A percentile compares a stretch with the other conserved stretches of the same genome.
Evolutionary conservation across 37 sponge, comb jelly and placozoan species (phyloP).

Genomic region (Dysidea cf. avara): DNA sequence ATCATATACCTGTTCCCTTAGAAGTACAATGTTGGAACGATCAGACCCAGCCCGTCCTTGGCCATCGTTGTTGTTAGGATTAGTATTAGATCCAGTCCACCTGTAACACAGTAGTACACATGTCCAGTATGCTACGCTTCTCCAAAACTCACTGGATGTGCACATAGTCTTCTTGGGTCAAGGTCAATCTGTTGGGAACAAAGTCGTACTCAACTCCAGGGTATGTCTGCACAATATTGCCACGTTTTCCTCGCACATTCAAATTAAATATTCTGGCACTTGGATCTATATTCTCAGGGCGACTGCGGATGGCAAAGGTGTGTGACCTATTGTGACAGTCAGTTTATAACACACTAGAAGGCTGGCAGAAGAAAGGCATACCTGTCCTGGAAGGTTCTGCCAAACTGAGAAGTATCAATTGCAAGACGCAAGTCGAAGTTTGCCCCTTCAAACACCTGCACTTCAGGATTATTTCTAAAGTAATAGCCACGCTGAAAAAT

Average conservation of each 20-base stretch:
- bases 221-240: slow-evolving; percentile 98
- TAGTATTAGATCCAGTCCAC: slow-evolving; percentile 99
- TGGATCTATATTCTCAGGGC: slow-evolving; percentile 34
- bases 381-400: slow-evolving; percentile 97
- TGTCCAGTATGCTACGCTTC: background rate
- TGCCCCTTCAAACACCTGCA: slow-evolving; percentile 63
- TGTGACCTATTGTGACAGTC: slow-evolving; percentile 55
- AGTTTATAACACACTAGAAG: background rate
- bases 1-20: slow-evolving; percentile 54
- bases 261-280: slow-evolving; percentile 79
- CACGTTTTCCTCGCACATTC: slow-evolving; percentile 96
- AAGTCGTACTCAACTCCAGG: slow-evolving; percentile 99
- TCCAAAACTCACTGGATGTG: slow-evolving; percentile 86
- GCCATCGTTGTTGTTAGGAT: slow-evolving; percentile 96
- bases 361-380: slow-evolving; percentile 6
- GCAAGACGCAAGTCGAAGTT: slow-evolving; percentile 82
- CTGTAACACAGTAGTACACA: slow-evolving; percentile 22
- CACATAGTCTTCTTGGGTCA: slow-evolving; percentile 52
- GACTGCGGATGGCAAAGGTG: slow-evolving; percentile 70
- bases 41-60: slow-evolving; percentile 94
- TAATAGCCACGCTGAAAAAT: slow-evolving; percentile 83
- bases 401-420: slow-evolving; percentile 98
- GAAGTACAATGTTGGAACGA: slow-evolving; percentile 91
- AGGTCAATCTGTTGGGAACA: slow-evolving; percentile 77
- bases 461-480: slow-evolving; percentile 90